Percentiles rank a stretch among this genome's conserved stretches.
These are phyloP conservation scores for Acronicta alni DNA, from an alignment of 2,888 invertebrate genomes.

Conservation along the genomic window DNA sequence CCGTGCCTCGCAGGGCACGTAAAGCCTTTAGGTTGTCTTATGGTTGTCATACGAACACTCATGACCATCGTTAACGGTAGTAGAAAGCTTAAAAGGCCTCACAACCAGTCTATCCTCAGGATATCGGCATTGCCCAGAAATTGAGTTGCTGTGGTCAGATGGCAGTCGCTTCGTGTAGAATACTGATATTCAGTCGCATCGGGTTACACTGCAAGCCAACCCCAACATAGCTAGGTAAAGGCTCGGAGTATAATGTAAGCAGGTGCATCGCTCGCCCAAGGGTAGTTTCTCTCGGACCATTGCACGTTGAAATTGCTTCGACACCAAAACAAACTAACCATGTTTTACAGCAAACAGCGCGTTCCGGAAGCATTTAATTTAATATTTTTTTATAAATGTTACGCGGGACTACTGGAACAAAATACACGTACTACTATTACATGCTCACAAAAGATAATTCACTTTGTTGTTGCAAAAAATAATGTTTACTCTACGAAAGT, in stretches of 20 bases:
- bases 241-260: conserved; percentile 36
- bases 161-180: too few species aligned
- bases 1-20: too few species aligned
- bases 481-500: not conserved
- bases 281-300: conserved; percentile 61
- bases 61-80: too few species aligned
- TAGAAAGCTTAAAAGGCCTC: too few species aligned
- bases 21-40: too few species aligned
- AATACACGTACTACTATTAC: not conserved
- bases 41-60: too few species aligned
- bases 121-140: too few species aligned
- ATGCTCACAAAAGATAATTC: not conserved
- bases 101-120: too few species aligned
- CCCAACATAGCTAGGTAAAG: too few species aligned
- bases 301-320: conserved; percentile 67
- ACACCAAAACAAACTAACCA: conserved; percentile 61
- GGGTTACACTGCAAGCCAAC: too few species aligned
- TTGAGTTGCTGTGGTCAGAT: too few species aligned
- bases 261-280: conserved; percentile 59
- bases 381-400: conserved; percentile 47
- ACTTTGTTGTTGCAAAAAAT: not conserved
- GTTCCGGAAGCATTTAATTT: conserved; percentile 49
- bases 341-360: conserved; percentile 65
- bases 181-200: too few species aligned
- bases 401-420: conserved; percentile 2